Conservation (phyloP, 2,888 invertebrate genomes). For the Catocala sponsa region DNA sequence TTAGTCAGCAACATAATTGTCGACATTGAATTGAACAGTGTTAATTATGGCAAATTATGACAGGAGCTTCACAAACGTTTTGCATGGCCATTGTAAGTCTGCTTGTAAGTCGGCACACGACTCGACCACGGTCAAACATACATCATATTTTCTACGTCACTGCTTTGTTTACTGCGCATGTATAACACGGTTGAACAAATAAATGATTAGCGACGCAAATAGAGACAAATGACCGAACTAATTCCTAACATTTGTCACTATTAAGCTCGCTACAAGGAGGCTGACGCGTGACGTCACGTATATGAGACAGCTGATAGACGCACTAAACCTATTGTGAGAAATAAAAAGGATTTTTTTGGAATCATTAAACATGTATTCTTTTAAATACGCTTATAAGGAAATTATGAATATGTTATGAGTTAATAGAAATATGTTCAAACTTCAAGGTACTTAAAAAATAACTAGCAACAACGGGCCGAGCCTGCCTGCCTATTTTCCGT, state of each 20-base stretch:
- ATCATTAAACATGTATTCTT: background rate
- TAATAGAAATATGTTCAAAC: background rate
- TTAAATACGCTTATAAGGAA: background rate
- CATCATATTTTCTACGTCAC: too few species aligned
- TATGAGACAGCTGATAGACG: conserved; percentile 37
- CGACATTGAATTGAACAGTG: too few species aligned
- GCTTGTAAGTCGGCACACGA: background rate
- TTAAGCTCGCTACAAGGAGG: conserved; percentile 50
- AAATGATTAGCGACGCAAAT: conserved; percentile 64
- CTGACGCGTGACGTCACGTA: conserved; percentile 19
- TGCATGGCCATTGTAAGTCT: too few species aligned
- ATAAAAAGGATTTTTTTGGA: background rate
- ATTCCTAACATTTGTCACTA: conserved; percentile 70
- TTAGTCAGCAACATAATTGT: too few species aligned
- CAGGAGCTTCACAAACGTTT: too few species aligned
- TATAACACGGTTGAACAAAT: conserved; percentile 39
- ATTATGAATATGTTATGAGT: conserved; percentile 1
- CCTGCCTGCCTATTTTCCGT: too few species aligned
- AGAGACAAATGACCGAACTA: conserved; percentile 70
- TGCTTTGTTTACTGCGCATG: conserved; percentile 18
- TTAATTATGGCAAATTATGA: too few species aligned
- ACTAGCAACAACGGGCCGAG: too few species aligned
- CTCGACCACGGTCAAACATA: too few species aligned
- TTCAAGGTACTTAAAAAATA: too few species aligned
- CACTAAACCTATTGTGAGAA: conserved; percentile 4